A percentile compares a stretch with the other conserved stretches of the same genome.
Evolutionary conservation across 2,113 vertebrate species (phyloP).

Genomic region (Eolophus roseicapilla): DNA sequence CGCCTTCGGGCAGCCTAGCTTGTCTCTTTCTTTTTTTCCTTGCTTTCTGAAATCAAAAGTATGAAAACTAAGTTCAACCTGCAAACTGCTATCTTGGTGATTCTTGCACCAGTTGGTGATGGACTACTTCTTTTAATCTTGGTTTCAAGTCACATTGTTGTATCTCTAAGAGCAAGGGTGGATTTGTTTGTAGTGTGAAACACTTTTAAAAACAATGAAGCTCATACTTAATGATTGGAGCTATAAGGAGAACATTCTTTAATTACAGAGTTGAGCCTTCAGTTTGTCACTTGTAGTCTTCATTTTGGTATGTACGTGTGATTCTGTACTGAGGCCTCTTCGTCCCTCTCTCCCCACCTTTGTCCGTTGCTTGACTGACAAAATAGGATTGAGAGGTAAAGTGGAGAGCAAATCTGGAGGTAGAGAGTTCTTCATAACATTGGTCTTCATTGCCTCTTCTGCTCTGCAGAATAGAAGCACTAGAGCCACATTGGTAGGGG

Average conservation of each 20-base stretch:
- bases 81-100: background rate
- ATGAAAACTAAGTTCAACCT: background rate
- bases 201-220: background rate
- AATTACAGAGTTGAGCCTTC: background rate
- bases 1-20: background rate
- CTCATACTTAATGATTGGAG: background rate
- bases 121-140: background rate
- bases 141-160: background rate
- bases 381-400: background rate
- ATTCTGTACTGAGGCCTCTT: background rate
- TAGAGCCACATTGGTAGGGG: too few species aligned
- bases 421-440: background rate
- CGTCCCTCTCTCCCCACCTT: background rate
- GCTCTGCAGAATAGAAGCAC: background rate
- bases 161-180: background rate
- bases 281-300: background rate
- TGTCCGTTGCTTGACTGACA: background rate
- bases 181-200: background rate
- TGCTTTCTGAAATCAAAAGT: background rate
- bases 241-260: background rate
- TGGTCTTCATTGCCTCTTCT: background rate
- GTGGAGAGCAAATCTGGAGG: background rate
- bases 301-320: fast-evolving
- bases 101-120: background rate
- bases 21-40: background rate